Percentiles rank a stretch among this genome's conserved stretches.
These are phyloP conservation scores for Perizoma flavofasciatum DNA, from an alignment of 2,888 invertebrate species.

Conservation along the genomic window DNA sequence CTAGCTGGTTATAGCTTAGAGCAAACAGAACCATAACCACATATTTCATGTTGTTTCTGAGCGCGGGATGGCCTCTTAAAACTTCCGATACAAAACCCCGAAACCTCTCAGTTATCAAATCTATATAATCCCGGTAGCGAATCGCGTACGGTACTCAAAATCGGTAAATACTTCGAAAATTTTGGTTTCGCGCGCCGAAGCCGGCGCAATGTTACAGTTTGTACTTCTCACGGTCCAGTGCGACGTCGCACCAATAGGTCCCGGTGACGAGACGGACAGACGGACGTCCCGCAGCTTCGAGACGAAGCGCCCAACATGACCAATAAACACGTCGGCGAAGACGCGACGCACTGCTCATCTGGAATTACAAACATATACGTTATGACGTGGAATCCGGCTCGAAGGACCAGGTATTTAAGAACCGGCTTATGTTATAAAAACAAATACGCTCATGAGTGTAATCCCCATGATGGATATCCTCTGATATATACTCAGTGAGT, in stretches of 20 bases:
- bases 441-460: too few species aligned
- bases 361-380: constrained; percentile 7
- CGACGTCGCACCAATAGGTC: neutral
- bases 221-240: constrained; percentile 29
- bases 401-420: neutral
- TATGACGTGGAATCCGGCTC: neutral
- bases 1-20: neutral
- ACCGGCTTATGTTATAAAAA: constrained; percentile 3
- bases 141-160: constrained; percentile 35
- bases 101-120: constrained; percentile 27
- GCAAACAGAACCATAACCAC: too few species aligned
- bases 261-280: neutral
- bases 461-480: too few species aligned
- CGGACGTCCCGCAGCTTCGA: constrained; percentile 8
- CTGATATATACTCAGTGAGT: too few species aligned
- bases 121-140: constrained; percentile 33
- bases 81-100: constrained; percentile 29
- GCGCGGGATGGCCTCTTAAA: constrained; percentile 15
- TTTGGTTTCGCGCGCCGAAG: constrained; percentile 21
- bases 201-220: constrained; percentile 26
- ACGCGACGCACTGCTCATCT: constrained; percentile 5
- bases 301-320: neutral
- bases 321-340: neutral
- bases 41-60: neutral
- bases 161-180: constrained; percentile 40